Base-by-base conservation (phyloP, 1,140 invertebrate species). In the Euglossa dilemma region DNA sequence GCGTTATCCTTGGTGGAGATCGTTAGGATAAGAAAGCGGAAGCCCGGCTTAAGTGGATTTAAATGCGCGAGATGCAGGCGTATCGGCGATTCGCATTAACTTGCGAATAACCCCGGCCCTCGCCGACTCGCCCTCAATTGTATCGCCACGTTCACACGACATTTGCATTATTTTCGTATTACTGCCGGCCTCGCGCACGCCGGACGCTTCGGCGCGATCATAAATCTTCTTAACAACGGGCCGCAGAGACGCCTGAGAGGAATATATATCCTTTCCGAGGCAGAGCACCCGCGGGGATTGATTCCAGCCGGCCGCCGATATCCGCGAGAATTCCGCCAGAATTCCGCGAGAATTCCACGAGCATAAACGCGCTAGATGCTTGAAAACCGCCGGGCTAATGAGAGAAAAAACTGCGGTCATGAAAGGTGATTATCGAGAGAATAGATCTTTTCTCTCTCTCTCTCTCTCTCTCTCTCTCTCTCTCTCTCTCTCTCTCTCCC, bases 391-490 rank as follows among this genome's bases (percentile, higher is more conserved):
- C 20, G 12, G 16, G 64, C 16, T 56, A 64, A 67, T 9, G 45
- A 80, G 61, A 16, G 47, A 64, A 72, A 72, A 76, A 87, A 87
- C 63, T 59, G 45, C 73, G 84, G 79, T 71, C 72, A 79, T 66
- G 81, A 84, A 87, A 79, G 70, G 61, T 84, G 85, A 87, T 87
- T 84, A 87, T 84, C 85, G 82, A 77, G 56, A 61, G 77, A 86
- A 69, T 86, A 72, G 67, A 54, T n/a, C 66, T 54, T 7, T 43
- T 43, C 43, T 47, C n/a, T 47, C 45, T 11, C 45, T n/a, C 12
- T 50, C 47, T n/a, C 57, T 59, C 16, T 61, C 59, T 28, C 7
- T 28, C 20, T 28, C 25, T 28, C 59, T 25, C 20, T 61, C 25
- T 23, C 7, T 14, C 36, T 57, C 23, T 8, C 6, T n/a, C 23